These are phyloP conservation scores for Chymomyza fuscimana DNA, from an alignment of 2,888 invertebrate species.

Conservation along the genomic window DNA sequence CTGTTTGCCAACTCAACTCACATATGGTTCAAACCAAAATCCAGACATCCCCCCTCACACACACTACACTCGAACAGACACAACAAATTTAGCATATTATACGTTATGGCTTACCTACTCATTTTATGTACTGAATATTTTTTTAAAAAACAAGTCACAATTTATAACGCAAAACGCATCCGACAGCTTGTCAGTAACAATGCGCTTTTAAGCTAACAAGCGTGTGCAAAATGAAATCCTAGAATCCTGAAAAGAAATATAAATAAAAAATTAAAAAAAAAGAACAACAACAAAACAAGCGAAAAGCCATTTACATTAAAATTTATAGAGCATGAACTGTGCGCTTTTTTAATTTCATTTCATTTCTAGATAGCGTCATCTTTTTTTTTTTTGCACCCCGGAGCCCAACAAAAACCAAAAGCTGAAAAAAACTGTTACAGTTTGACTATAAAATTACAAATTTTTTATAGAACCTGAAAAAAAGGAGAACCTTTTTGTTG, in stretches of 20 bases:
- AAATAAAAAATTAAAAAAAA: slow-evolving; percentile 25
- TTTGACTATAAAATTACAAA: slow-evolving; percentile 66
- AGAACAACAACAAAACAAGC: slow-evolving; percentile 14
- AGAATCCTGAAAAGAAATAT: slow-evolving; percentile 18
- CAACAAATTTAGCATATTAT: no score
- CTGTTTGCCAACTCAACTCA: no score
- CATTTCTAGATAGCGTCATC: slow-evolving; percentile 12
- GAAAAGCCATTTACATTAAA: slow-evolving; percentile 75
- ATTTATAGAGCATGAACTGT: slow-evolving; percentile 76
- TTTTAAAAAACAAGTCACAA: slow-evolving; percentile 56
- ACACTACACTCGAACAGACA: no score
- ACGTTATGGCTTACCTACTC: slow-evolving; percentile 9
- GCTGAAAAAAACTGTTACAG: slow-evolving; percentile 60
- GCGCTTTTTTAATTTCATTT: slow-evolving; percentile 69
- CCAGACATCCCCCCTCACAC: no score
- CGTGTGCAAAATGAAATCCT: slow-evolving; percentile 58
- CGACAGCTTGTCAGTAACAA: slow-evolving; percentile 70
- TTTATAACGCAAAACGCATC: slow-evolving; percentile 67
- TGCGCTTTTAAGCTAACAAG: slow-evolving; percentile 68
- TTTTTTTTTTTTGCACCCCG: slow-evolving; percentile 26
- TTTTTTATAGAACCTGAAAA: slow-evolving; percentile 37
- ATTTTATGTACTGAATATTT: slow-evolving; percentile 11
- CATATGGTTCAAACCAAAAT: no score
- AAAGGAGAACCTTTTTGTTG: slow-evolving; percentile 44
- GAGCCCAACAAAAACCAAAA: slow-evolving; percentile 11